A percentile compares a stretch with the other conserved stretches of the same genome.
Conservation (phyloP, 2,888 invertebrate species). For the Apamea epomidion region DNA sequence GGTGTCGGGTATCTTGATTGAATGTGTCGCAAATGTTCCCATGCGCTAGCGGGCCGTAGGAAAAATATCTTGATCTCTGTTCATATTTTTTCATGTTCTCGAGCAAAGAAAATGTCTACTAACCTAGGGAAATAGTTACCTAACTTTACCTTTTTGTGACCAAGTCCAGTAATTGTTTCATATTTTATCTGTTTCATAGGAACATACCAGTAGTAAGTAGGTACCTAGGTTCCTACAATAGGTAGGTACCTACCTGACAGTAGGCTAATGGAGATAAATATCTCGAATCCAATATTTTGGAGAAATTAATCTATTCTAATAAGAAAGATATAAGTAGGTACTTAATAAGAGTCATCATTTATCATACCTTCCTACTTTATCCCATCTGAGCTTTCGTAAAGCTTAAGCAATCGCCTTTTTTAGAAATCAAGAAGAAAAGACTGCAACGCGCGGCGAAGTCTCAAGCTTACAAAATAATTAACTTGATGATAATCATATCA, state of each 20-base stretch:
- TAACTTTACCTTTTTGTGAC: neutral
- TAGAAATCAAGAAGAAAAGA: slow-evolving; percentile 11
- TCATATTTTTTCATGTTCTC: slow-evolving; percentile 1
- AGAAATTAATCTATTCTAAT: no score
- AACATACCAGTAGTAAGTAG: neutral
- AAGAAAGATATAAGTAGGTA: neutral
- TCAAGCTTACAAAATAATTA: slow-evolving; percentile 12
- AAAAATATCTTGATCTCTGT: slow-evolving; percentile 7
- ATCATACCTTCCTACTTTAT: neutral
- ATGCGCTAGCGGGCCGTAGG: slow-evolving; percentile 20
- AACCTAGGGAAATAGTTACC: neutral
- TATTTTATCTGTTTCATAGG: neutral
- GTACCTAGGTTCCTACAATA: neutral
- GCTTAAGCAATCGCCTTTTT: neutral
- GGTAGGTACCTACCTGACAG: neutral
- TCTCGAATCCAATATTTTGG: neutral
- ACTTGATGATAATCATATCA: slow-evolving; percentile 27
- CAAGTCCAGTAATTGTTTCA: neutral
- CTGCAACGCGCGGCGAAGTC: neutral
- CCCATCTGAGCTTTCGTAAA: neutral
- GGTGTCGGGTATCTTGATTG: slow-evolving; percentile 42
- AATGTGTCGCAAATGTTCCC: slow-evolving; percentile 40
- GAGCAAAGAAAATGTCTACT: neutral
- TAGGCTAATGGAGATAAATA: neutral
- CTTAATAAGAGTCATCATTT: neutral